Base-by-base conservation (phyloP, 2,888 invertebrate genomes). In the Apantesis nais region DNA sequence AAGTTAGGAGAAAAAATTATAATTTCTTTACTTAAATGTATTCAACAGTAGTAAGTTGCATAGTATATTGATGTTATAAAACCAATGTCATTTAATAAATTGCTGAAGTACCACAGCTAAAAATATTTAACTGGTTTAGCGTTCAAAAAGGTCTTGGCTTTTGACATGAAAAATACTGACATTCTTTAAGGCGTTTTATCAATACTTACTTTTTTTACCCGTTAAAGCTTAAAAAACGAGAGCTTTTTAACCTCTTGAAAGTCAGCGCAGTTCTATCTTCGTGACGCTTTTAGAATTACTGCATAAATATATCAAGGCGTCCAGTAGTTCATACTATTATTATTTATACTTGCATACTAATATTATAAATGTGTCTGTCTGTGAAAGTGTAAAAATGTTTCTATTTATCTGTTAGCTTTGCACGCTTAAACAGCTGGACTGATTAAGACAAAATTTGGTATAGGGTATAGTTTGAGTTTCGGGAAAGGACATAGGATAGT, bases 1-100 rank as follows among this genome's bases (percentile, higher is more conserved):
- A 22, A 52, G 48, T 52, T 52, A 52, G n/a, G n/a, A 22, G 48
- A 52, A n/a, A 9, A 48, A 52, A 52, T 52, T 11, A 52, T 25
- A 2, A 12, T 34, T 68, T 29, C 25, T 63, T 68, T 39, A 39
- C 29, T n/a, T 52, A 29, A 68, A 34, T 44, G 16, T 61, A 62
- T 7, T 22, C n/a, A 29, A 22, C 29, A 44, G 29, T 11, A 63
- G 12, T 1, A 19, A 29, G 4, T 8, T 29, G 11, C 29, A 16
- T 19, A 11, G 22, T 29, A 44, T 29, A 22, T 62, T 9, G 41
- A 19, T 11, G 3, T 29, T 29, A 29, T 29, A 19, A 63, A 25
- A 29, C 25, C 39, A 39, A 62, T 19, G 29, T 19, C 25, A 29
- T 44, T 63, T 63, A 44, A 12, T 29, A 44, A 63, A 29, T 63